Evolutionary conservation across 2,797 vertebrate genomes (phyloP), one percentile per base, ranked within the genome.

Genomic region (Falco novaeseelandiae): DNA sequence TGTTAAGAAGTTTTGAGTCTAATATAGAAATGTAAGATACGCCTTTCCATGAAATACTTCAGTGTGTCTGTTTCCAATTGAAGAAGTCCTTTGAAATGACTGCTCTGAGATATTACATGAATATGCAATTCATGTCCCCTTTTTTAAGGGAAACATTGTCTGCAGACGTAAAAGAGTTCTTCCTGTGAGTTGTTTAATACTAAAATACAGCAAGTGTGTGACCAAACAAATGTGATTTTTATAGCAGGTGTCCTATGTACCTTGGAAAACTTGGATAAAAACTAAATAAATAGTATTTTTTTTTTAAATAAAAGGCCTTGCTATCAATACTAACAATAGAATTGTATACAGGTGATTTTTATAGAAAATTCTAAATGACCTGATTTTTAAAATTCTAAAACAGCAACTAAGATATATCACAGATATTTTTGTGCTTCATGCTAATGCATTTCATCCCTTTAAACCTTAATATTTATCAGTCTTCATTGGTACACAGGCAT

Each of bases 31-130:
- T 59, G 34, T 89, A 91, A 88, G 85, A 86, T 85, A 49, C 1
- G 36, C 57, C 42, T 90, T 92, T 74, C 74, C 59, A 11, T 71
- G 12, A 71, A 94, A 49, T 85, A 54, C 63, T 95, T 85, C 14
- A 40, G 32, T 23, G 18, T 90, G 88, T 77, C 95, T 96, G 95
- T 81, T 97, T 95, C 84, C 81, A 96, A 65, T 93, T 65, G 93
- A 63, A 82, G 88, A 55, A 91, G 49, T 52, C 23, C 71, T 96
- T 94, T 96, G 92, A 92, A 96, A 85, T 54, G 81, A 77, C 72
- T 95, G 40, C 78, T 84, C 71, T 44, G 70, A 87, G 77, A 83
- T 82, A 48, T 14, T 80, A 57, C 87, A 89, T 77, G 87, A 89
- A 87, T 94, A 82, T 87, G 63, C 63, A 96, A 34, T 87, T 89